phyloP scores from a whole-genome alignment of 2,113 vertebrate genomes.

The Numida meleagris region DNA sequence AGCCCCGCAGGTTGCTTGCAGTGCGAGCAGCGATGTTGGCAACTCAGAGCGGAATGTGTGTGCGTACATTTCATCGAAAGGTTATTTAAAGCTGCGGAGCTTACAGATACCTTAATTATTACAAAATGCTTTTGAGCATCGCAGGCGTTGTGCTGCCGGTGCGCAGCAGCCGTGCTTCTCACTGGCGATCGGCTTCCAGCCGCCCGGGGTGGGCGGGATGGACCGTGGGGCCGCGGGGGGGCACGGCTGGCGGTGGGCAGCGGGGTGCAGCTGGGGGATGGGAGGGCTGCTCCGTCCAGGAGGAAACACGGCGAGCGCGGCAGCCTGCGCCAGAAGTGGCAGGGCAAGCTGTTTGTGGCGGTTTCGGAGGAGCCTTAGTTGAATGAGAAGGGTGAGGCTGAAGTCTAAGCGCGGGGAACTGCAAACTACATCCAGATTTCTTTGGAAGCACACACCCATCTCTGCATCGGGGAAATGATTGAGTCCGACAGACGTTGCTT shows the following conservation, averaged over 20 bases:
- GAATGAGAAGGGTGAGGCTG: neutral
- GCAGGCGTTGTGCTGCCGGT: neutral
- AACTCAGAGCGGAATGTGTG: constrained; percentile 49
- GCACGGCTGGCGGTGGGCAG: no score
- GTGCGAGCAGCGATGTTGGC: constrained; percentile 59
- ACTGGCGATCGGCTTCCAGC: neutral
- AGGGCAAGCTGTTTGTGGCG: neutral
- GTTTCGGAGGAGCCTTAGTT: neutral
- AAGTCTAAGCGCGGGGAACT: neutral
- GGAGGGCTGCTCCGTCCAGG: neutral
- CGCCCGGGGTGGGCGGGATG: neutral
- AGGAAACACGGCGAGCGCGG: rapidly evolving
- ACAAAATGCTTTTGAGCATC: constrained; percentile 41
- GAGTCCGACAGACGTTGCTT: neutral
- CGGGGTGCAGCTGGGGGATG: neutral
- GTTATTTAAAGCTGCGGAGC: constrained; percentile 40
- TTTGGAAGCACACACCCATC: neutral
- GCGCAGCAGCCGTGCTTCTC: neutral
- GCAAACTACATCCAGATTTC: neutral
- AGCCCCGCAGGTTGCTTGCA: constrained; percentile 42
- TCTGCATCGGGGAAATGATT: neutral
- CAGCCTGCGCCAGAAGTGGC: neutral
- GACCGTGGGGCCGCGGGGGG: neutral
- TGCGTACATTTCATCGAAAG: constrained; percentile 12
- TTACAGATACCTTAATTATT: constrained; percentile 62